Percentiles rank a stretch among this genome's conserved stretches.
phyloP scores from a whole-genome alignment of 2,797 vertebrate genomes.

The Argentina silus region DNA sequence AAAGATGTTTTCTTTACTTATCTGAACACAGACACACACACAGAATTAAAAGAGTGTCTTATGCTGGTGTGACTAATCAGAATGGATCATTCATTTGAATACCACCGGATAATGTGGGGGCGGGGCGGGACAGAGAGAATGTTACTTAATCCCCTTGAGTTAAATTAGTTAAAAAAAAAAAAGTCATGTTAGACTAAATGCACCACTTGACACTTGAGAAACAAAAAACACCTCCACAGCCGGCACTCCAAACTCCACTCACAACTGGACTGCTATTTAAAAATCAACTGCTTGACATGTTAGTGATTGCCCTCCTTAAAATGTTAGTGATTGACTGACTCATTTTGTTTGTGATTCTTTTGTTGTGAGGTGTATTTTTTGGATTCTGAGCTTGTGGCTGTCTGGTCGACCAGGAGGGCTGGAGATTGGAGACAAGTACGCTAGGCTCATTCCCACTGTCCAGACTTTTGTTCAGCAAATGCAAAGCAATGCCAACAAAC shows the following conservation, averaged over 20 bases:
- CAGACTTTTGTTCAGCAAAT: constrained; percentile 4
- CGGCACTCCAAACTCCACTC: constrained; percentile 1
- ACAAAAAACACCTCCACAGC: not conserved
- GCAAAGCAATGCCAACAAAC: constrained; percentile 16
- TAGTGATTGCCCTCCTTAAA: too few relatives aligned
- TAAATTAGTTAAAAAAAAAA: too few relatives aligned
- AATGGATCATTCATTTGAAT: not conserved
- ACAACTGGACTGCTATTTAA: not conserved
- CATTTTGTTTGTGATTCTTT: not conserved
- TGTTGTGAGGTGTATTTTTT: not conserved
- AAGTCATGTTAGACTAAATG: not conserved
- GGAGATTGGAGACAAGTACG: not conserved
- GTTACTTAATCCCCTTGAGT: too few relatives aligned
- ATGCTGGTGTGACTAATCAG: not conserved
- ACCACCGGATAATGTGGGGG: not conserved
- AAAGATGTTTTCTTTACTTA: constrained; percentile 41
- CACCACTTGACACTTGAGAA: too few relatives aligned
- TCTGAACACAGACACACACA: not conserved
- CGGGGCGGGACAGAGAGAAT: not conserved
- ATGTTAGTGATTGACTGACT: constrained; percentile 33
- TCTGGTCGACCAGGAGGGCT: not conserved
- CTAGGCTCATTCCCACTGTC: not conserved
- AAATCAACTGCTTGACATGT: constrained; percentile 31
- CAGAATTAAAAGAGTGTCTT: not conserved
- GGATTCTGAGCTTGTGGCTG: not conserved